Percentiles rank a stretch among this genome's conserved stretches.
Evolutionary conservation across 1,140 invertebrate species (phyloP).

Genomic region (Campoletis sonorensis): DNA sequence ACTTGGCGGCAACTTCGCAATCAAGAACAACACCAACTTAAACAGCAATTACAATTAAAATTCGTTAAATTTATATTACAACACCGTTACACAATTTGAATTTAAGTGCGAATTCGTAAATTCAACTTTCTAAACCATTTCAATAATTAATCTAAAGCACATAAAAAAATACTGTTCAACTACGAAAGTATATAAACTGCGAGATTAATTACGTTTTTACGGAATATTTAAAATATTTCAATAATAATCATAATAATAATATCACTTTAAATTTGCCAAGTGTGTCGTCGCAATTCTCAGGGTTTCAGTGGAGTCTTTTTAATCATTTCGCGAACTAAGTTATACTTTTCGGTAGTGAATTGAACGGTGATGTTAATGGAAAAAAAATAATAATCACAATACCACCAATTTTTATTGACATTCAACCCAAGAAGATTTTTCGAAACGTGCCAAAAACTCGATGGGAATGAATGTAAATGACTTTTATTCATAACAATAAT

Average conservation of each 20-base stretch:
- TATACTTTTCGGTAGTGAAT: too few relatives aligned
- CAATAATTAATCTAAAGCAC: not conserved
- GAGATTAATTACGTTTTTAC: not conserved
- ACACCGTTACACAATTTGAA: not conserved
- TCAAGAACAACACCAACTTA: not conserved
- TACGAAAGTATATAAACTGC: not conserved
- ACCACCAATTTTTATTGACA: too few relatives aligned
- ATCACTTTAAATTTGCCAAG: not conserved
- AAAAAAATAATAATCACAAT: too few relatives aligned
- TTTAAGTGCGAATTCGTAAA: not conserved
- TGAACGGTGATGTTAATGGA: too few relatives aligned
- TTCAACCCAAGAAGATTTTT: too few relatives aligned
- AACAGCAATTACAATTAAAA: not conserved
- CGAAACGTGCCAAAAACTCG: too few relatives aligned
- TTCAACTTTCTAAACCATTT: not conserved
- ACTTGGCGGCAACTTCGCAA: not conserved
- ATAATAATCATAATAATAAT: not conserved
- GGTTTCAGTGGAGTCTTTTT: too few relatives aligned
- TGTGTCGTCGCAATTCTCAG: too few relatives aligned
- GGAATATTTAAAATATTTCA: not conserved
- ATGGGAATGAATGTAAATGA: too few relatives aligned
- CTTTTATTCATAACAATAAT: too few relatives aligned
- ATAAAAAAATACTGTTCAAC: slow-evolving; percentile 5
- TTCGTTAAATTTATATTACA: not conserved
- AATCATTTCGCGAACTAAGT: too few relatives aligned